Conservation (phyloP, 2,888 invertebrate genomes). For the Nomada lathburiana region DNA sequence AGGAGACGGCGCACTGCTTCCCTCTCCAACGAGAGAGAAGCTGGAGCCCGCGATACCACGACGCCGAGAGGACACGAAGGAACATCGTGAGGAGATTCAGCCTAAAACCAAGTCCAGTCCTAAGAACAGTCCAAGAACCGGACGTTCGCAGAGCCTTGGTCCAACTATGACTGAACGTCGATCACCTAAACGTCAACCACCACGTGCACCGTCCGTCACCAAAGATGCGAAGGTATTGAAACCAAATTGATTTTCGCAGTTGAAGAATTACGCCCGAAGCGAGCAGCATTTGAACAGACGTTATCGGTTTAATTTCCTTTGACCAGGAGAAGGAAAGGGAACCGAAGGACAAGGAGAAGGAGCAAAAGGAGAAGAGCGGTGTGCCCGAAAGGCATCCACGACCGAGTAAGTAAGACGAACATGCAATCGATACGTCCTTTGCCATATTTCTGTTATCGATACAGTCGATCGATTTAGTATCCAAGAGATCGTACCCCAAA, state of each 20-base stretch:
- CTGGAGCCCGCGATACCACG: slow-evolving; percentile 89
- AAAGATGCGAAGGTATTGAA: slow-evolving; percentile 80
- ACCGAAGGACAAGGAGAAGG: slow-evolving; percentile 80
- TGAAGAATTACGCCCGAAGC: not conserved
- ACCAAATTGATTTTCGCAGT: not conserved
- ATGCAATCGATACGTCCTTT: slow-evolving; percentile 33
- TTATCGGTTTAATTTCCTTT: slow-evolving; percentile 40
- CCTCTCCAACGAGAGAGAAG: slow-evolving; percentile 90
- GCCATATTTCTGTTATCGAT: slow-evolving; percentile 29
- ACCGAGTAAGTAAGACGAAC: slow-evolving; percentile 81
- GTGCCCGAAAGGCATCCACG: slow-evolving; percentile 83
- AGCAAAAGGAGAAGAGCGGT: slow-evolving; percentile 78
- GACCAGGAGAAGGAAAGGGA: slow-evolving; percentile 81
- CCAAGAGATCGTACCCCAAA: slow-evolving; percentile 51
- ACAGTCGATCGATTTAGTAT: slow-evolving; percentile 59
- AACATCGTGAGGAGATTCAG: slow-evolving; percentile 80
- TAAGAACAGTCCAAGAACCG: slow-evolving; percentile 86
- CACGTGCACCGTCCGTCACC: slow-evolving; percentile 80
- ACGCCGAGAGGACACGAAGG: slow-evolving; percentile 86
- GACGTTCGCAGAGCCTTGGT: slow-evolving; percentile 90
- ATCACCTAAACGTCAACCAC: slow-evolving; percentile 92
- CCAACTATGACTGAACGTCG: slow-evolving; percentile 88
- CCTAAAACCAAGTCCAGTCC: slow-evolving; percentile 85
- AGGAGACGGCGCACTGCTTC: slow-evolving; percentile 88
- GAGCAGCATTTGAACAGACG: not conserved